Evolutionary conservation across 2,888 invertebrate species (phyloP), one percentile per base, ranked within the genome.

Genomic region (Meloe dianella): DNA sequence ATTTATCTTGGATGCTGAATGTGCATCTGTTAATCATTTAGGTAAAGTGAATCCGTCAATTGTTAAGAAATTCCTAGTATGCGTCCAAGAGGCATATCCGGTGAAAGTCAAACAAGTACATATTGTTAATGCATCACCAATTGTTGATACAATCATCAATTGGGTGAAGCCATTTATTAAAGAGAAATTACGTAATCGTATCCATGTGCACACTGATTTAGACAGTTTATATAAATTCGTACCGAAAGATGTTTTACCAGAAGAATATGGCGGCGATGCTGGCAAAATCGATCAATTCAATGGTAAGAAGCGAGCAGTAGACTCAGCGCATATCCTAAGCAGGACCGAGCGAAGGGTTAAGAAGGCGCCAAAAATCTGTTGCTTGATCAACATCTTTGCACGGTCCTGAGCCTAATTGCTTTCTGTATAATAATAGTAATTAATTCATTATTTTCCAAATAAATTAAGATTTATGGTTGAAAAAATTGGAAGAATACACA

Each of bases 91-190:
- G 85, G 94, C 94, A 5, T 95, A 94, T 82, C 94, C 94, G 6
- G 94, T 94, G 0, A 94, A 94, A 82, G 86, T 94, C 77, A 94
- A 94, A 83, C 92, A 93, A 84, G 92, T 94, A 30, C 94, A 95
- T 79, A 91, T 94, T 0, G 89, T 95, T 78, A 94, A 95, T 80
- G 90, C 92, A 4, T 93, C 93, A 1, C 92, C 94, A 0, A 82
- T 94, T 41, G 92, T 94, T 35, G 94, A 94, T 80, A 93, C 93
- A 69, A 94, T 94, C 72, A 89, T 93, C 74, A 92, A 91, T 80
- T 93, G 94, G 82, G 93, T 93, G 24, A 93, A 93, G 81, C 94
- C 94, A 0, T 93, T 94, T 85, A 85, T 95, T 71, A 94, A 93
- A 84, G 94, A 95, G 81, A 95, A 95, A 87, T 93, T 94, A 77